These are phyloP conservation scores for Apteryx mantelli DNA, from an alignment of 2,113 vertebrate species.

Conservation along the genomic window DNA sequence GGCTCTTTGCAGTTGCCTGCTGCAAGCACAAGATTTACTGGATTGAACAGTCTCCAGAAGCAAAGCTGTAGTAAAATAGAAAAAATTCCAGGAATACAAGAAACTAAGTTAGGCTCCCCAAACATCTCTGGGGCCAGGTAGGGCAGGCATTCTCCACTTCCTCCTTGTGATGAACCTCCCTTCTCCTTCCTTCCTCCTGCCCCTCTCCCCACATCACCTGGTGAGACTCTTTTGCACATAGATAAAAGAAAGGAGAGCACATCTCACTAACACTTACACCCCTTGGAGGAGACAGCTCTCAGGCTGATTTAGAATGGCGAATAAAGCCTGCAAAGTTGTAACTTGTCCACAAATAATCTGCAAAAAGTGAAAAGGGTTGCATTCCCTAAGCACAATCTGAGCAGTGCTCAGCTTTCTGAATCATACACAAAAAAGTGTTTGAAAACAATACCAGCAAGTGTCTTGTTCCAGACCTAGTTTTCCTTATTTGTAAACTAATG, in stretches of 20 bases:
- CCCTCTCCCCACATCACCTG: neutral
- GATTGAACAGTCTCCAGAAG: neutral
- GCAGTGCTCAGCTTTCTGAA: neutral
- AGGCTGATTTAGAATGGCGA: neutral
- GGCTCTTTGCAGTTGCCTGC: neutral
- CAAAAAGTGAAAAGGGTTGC: neutral
- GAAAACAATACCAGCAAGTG: neutral
- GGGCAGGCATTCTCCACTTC: neutral
- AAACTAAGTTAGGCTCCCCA: neutral
- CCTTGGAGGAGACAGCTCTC: neutral
- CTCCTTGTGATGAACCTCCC: neutral
- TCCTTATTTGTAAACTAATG: neutral
- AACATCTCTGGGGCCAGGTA: neutral
- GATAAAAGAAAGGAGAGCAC: neutral
- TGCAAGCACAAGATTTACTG: neutral
- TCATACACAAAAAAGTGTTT: neutral
- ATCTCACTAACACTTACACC: rapidly evolving
- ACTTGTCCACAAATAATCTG: neutral
- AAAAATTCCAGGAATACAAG: neutral
- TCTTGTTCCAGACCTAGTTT: neutral
- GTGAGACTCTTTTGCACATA: neutral
- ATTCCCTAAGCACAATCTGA: neutral
- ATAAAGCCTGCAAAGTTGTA: neutral
- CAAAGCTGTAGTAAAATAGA: neutral
- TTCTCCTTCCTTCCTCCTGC: neutral